Conservation (phyloP, 2,113 vertebrate genomes). For the Plestiodon gilberti region DNA sequence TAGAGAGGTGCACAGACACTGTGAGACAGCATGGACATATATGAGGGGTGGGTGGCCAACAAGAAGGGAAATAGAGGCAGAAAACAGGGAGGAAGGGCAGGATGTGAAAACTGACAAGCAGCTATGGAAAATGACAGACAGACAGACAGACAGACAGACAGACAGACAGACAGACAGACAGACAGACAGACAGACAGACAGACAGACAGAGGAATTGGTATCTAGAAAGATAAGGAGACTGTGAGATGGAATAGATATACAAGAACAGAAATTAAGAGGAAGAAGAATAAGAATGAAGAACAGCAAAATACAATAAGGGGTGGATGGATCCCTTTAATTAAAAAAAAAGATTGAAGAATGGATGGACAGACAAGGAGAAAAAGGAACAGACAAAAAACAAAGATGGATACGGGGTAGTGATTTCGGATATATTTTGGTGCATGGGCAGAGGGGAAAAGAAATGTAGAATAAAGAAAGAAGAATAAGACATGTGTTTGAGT, state of each 20-base stretch:
- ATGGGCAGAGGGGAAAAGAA: neutral
- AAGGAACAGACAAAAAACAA: neutral
- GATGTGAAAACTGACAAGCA: too few relatives aligned
- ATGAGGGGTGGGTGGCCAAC: neutral
- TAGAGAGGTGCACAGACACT: neutral
- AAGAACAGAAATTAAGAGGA: neutral
- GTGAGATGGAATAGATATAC: neutral
- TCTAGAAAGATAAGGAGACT: neutral
- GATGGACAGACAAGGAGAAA: neutral
- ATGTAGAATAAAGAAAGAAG: neutral
- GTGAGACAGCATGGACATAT: neutral
- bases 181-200: neutral
- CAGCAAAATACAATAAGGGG: too few relatives aligned
- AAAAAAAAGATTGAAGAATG: neutral
- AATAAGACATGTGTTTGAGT: too few relatives aligned
- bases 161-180: neutral
- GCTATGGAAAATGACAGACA: neutral
- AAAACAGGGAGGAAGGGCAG: neutral
- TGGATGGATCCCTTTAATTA: neutral
- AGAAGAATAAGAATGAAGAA: neutral
- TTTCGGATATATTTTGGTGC: neutral
- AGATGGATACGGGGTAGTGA: neutral
- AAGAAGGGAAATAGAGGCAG: neutral
- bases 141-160: neutral
- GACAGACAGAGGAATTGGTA: neutral